Conservation (phyloP, 1,140 invertebrate species). For the Trissolcus basalis region DNA sequence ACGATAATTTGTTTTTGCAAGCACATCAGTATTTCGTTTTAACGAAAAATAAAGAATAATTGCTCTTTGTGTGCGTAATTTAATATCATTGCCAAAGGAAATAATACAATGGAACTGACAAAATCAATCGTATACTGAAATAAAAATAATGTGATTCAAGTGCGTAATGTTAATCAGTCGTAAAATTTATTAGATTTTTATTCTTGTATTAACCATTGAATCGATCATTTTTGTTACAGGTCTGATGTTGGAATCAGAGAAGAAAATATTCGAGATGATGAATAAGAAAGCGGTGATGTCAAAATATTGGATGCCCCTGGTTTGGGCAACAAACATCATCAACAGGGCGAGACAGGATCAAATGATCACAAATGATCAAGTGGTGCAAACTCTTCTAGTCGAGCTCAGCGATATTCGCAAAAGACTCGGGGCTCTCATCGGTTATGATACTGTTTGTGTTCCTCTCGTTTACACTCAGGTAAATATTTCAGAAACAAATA, state of each 20-base stretch:
- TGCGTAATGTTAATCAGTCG: too few species aligned
- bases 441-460: conserved; percentile 97
- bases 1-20: conserved; percentile 44
- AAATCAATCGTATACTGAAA: too few species aligned
- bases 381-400: conserved; percentile 88
- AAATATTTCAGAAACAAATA: conserved; percentile 5
- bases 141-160: conserved; percentile 2
- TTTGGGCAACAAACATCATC: conserved; percentile 94
- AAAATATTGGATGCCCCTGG: conserved; percentile 94
- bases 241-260: conserved; percentile 92
- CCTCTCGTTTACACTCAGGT: conserved; percentile 99
- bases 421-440: conserved; percentile 86
- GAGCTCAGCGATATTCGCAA: conserved; percentile 89
- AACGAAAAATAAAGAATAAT: conserved; percentile 11
- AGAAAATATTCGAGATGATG: conserved; percentile 91
- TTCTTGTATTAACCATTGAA: too few species aligned
- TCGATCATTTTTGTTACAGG: conserved; percentile 77
- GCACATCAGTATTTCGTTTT: conserved; percentile 26
- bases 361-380: conserved; percentile 88
- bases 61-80: conserved; percentile 16
- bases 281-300: conserved; percentile 91
- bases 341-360: conserved; percentile 88
- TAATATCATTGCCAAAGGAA: conserved; percentile 10
- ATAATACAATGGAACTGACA: conserved; percentile 8
- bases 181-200: too few species aligned